Evolutionary conservation across 30 jellyfish, hydroid and myxozoan genomes (phyloP), one percentile per base, ranked within the genome.

Genomic region (Hydra vulgaris): DNA sequence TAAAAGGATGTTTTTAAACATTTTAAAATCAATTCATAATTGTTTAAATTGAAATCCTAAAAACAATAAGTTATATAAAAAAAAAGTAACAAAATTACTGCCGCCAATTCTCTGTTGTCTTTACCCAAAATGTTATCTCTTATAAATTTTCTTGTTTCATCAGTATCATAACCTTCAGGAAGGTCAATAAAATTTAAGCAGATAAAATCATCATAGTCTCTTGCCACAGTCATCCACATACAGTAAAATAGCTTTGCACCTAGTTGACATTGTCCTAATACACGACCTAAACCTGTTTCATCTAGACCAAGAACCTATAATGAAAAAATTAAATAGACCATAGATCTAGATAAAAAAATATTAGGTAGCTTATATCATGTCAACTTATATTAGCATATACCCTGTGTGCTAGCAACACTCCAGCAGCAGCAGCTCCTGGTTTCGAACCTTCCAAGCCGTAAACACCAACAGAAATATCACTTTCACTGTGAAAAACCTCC

Each of bases 371-470:
- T n/a, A n/a, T n/a, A 40, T 3, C 61, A 40, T 40, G 8, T 40
- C 61, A 40, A 5, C 12, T 5, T 40, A 12, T 40, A 40, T 40
- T 12, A 5, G 5, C 5, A 40, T 12, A 40, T 40, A 80, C 95
- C 1, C 87, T 74, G 54, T 86, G 95, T 15, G 95, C 81, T 15
- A 86, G 79, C 16, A 86, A 53, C 17, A 86, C 95, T 27, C 95
- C 87, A 7, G 83, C n/a, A 17, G 95, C 95, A 27, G 95, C 89
- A 21, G 95, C 95, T 61, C 95, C 95, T 1, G 95, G 95, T 61
- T 80, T 86, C 22, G 95, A 86, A 0, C 95, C 89, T 27, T 86
- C 95, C 53, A 86, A 53, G 0, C 95, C 95, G 23, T 86, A 86
- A 23, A 79, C 83, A 18, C 95, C 89, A 25, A 86, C 83, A 23